Percentiles rank a stretch among this genome's conserved stretches.
phyloP scores from a whole-genome alignment of 2,888 invertebrate species.

The Chrysomela aeneicollis region DNA sequence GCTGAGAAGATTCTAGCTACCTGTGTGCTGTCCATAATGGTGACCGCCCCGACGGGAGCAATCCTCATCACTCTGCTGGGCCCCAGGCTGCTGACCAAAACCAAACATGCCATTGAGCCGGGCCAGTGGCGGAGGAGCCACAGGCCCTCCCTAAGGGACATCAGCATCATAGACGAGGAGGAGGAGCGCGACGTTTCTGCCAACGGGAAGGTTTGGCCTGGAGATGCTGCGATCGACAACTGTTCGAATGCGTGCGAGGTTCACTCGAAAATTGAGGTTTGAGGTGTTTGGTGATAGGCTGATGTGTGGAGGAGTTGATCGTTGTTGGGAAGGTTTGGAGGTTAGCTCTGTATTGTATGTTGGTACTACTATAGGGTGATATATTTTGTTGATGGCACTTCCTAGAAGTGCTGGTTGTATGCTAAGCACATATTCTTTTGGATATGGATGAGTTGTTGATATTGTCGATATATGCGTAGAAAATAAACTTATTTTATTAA shows the following conservation, averaged over 20 bases:
- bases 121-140: constrained; percentile 84
- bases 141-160: constrained; percentile 84
- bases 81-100: constrained; percentile 53
- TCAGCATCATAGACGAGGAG: constrained; percentile 86
- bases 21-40: constrained; percentile 81
- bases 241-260: not conserved
- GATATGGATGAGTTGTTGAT: not conserved
- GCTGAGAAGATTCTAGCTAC: constrained; percentile 78
- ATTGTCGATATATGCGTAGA: not conserved
- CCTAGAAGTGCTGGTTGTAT: no score
- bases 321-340: no score
- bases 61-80: constrained; percentile 78
- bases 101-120: constrained; percentile 67
- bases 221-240: not conserved
- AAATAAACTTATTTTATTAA: not conserved
- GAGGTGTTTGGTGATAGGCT: not conserved
- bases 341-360: no score
- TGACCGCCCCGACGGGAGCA: constrained; percentile 86
- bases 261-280: not conserved
- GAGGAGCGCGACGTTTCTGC: constrained; percentile 1
- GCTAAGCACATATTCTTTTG: no score
- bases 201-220: not conserved
- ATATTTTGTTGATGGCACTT: not conserved
- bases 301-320: no score
- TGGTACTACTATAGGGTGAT: no score